Conservation (phyloP, 2,113 vertebrate species). For the Butorides virescens region DNA sequence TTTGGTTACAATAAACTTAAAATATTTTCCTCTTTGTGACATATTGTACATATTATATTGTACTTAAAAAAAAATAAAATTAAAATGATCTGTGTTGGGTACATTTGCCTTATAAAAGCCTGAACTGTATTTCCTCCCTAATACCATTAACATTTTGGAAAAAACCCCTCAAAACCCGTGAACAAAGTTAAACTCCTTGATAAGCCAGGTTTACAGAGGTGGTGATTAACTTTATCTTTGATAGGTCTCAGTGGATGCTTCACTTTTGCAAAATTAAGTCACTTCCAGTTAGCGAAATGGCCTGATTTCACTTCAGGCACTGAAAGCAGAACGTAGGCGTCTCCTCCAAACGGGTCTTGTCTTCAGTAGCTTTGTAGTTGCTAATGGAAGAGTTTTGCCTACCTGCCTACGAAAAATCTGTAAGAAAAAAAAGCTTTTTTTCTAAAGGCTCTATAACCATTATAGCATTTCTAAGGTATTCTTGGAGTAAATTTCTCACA, state of each 20-base stretch:
- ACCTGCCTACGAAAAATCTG: not conserved
- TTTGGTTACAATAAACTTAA: constrained; percentile 65
- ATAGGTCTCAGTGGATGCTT: not conserved
- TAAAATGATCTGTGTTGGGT: constrained; percentile 3
- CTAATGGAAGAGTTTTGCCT: not conserved
- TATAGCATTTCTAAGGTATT: not conserved
- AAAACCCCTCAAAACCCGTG: not conserved
- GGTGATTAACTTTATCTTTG: not conserved
- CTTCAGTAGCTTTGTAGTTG: not conserved
- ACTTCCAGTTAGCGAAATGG: not conserved
- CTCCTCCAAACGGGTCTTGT: not conserved
- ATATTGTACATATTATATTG: constrained; percentile 59
- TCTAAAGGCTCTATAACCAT: not conserved
- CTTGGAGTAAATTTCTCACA: not conserved
- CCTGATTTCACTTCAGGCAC: not conserved
- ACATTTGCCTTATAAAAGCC: constrained; percentile 20
- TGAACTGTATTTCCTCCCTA: not conserved
- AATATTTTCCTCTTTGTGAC: constrained; percentile 61
- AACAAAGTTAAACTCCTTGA: constrained; percentile 17
- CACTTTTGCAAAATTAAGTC: not conserved
- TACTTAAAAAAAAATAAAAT: constrained; percentile 18
- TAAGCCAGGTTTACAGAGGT: constrained; percentile 18
- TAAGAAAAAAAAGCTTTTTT: not conserved
- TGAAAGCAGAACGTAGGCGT: not conserved
- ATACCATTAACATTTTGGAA: not conserved